Conservation (phyloP, 2,888 invertebrate species). For the Gandaritis pyraliata region DNA sequence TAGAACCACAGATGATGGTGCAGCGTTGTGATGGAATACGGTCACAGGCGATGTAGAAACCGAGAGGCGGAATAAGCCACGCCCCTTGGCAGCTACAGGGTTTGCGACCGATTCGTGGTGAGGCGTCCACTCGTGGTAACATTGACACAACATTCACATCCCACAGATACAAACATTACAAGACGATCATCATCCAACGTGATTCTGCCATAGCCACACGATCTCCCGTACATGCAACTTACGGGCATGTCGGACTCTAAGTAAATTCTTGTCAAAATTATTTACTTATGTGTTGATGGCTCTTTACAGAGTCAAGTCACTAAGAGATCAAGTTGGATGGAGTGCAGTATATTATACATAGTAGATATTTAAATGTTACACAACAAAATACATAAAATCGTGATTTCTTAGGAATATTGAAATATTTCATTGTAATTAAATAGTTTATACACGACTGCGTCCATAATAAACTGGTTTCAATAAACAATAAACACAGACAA, state of each 20-base stretch:
- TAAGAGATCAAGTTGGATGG: slow-evolving; percentile 1
- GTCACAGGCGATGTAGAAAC: slow-evolving; percentile 74
- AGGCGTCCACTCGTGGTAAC: slow-evolving; percentile 27
- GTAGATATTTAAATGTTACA: too few relatives aligned
- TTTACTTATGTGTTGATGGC: not conserved
- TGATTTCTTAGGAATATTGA: not conserved
- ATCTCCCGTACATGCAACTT: too few relatives aligned
- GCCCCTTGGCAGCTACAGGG: slow-evolving; percentile 85
- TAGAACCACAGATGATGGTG: slow-evolving; percentile 42
- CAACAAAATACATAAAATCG: not conserved
- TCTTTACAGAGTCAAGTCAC: not conserved
- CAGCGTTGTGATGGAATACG: slow-evolving; percentile 44
- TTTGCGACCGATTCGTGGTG: slow-evolving; percentile 56
- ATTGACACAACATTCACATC: slow-evolving; percentile 9
- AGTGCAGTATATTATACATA: not conserved
- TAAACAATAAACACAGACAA: not conserved
- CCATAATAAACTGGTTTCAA: not conserved
- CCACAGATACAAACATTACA: slow-evolving; percentile 1
- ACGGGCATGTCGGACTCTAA: too few relatives aligned
- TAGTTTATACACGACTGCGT: not conserved
- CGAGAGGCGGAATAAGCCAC: slow-evolving; percentile 68
- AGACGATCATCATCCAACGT: slow-evolving; percentile 1
- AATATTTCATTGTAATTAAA: not conserved
- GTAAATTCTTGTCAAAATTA: not conserved
- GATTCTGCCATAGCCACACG: not conserved